These are phyloP conservation scores for Ceratothoa steindachneri DNA, from an alignment of 2,888 invertebrate species.

Conservation along the genomic window DNA sequence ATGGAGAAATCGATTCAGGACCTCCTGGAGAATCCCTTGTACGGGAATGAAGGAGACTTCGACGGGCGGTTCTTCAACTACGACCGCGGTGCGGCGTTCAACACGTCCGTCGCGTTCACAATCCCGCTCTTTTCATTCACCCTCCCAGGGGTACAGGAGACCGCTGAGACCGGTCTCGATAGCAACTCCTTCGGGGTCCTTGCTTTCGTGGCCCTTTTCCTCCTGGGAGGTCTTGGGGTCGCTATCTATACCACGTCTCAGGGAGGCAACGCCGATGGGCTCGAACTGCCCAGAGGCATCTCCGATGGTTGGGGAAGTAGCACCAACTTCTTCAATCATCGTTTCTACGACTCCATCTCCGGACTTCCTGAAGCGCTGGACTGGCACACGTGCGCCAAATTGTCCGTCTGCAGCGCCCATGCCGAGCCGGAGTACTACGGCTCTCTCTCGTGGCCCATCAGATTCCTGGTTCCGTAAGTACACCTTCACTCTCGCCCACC, in stretches of 20 bases:
- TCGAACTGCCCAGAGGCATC: not conserved
- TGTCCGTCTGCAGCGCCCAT: constrained; percentile 52
- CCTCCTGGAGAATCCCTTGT: constrained; percentile 25
- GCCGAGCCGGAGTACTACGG: constrained; percentile 51
- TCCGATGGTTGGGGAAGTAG: not conserved
- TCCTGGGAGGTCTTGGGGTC: constrained; percentile 42
- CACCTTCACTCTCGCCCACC: no score
- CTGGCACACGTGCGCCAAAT: constrained; percentile 50
- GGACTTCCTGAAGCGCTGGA: constrained; percentile 41
- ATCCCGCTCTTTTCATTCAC: constrained; percentile 50
- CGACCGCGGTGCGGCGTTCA: constrained; percentile 48
- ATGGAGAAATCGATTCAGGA: constrained; percentile 36
- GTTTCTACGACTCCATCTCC: constrained; percentile 36
- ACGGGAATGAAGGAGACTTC: no score
- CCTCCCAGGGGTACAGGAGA: constrained; percentile 47
- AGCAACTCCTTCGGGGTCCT: constrained; percentile 33
- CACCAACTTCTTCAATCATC: constrained; percentile 10
- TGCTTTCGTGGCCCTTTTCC: constrained; percentile 41
- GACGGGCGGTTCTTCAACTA: constrained; percentile 40
- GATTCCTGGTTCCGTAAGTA: constrained; percentile 49
- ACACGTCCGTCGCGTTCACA: constrained; percentile 50
- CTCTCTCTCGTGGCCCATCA: constrained; percentile 50
- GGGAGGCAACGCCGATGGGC: constrained; percentile 11
- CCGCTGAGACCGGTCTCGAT: constrained; percentile 38
- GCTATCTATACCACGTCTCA: constrained; percentile 44